A percentile compares a stretch with the other conserved stretches of the same genome.
Conservation (phyloP, 2,113 vertebrate species). For the Muscicapa adusta region DNA sequence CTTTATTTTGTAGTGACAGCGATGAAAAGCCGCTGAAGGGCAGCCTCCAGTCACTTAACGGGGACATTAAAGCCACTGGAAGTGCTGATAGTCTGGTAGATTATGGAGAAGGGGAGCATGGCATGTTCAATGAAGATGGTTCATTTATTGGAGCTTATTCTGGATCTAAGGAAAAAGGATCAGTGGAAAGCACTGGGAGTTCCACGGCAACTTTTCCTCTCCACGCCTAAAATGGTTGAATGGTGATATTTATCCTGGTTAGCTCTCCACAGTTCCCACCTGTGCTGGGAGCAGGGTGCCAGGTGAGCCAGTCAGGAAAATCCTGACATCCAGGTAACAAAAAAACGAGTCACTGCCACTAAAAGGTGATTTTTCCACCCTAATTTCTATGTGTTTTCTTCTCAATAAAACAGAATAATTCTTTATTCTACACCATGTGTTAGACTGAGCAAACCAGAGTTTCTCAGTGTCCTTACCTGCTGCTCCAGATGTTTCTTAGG, state of each 20-base stretch:
- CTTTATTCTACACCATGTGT: not conserved
- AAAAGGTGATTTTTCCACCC: slow-evolving; percentile 1
- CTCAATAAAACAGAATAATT: not conserved
- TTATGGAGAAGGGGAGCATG: slow-evolving; percentile 90
- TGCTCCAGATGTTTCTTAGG: not conserved
- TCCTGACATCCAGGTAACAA: not conserved
- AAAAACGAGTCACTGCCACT: slow-evolving; percentile 56
- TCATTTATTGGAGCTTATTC: slow-evolving; percentile 96
- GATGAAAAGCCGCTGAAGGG: slow-evolving; percentile 95
- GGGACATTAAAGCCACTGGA: slow-evolving; percentile 83
- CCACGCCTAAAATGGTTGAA: slow-evolving; percentile 51
- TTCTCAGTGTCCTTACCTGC: not conserved
- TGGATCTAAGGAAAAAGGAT: slow-evolving; percentile 85
- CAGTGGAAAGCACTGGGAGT: slow-evolving; percentile 85
- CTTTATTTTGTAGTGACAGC: slow-evolving; percentile 83
- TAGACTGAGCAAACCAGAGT: not conserved
- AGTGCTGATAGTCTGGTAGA: slow-evolving; percentile 95
- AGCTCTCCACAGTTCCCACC: not conserved
- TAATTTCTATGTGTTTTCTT: slow-evolving; percentile 9
- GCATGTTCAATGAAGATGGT: slow-evolving; percentile 94
- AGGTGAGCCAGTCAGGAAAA: not conserved
- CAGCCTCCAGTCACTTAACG: slow-evolving; percentile 84
- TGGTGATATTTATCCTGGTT: slow-evolving; percentile 34
- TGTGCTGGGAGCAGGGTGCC: slow-evolving; percentile 6
- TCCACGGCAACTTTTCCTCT: slow-evolving; percentile 75